A percentile compares a stretch with the other conserved stretches of the same genome.
Evolutionary conservation across 1,140 invertebrate species (phyloP).

Genomic region (Euura saliciscinereae): DNA sequence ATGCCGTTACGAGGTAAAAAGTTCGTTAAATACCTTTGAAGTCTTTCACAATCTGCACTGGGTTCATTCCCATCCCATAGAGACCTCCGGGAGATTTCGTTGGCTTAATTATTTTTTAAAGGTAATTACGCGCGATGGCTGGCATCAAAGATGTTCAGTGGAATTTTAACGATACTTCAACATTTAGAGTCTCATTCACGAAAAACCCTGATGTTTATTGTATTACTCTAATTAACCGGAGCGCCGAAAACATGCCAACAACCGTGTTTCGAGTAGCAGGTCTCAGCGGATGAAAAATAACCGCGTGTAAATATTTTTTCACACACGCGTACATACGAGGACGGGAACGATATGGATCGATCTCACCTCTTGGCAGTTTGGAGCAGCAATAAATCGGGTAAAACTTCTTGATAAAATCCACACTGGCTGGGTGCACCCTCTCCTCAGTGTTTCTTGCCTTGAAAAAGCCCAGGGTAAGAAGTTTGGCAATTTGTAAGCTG

Average conservation of each 20-base stretch:
- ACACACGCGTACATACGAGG: not conserved
- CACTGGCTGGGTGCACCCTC: slow-evolving; percentile 5
- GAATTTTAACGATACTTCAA: not conserved
- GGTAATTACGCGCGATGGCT: not conserved
- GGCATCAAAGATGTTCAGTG: not conserved
- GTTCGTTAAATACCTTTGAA: not conserved
- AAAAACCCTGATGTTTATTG: no score
- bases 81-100: not conserved
- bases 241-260: no score
- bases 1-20: not conserved
- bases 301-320: no score
- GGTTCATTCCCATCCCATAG: not conserved
- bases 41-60: not conserved
- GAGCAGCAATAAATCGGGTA: slow-evolving; percentile 5
- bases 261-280: no score
- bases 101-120: not conserved
- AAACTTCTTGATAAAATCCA: slow-evolving; percentile 7
- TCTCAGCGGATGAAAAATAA: no score
- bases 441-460: not conserved
- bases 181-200: not conserved
- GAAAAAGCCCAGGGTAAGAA: not conserved
- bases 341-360: slow-evolving; percentile 2
- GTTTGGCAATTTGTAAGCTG: slow-evolving; percentile 7
- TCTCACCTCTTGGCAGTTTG: not conserved
- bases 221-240: no score